Percentiles rank a stretch among this genome's conserved stretches.
Conservation (phyloP, 2,888 invertebrate species). For the Leptogaster cylindrica region DNA sequence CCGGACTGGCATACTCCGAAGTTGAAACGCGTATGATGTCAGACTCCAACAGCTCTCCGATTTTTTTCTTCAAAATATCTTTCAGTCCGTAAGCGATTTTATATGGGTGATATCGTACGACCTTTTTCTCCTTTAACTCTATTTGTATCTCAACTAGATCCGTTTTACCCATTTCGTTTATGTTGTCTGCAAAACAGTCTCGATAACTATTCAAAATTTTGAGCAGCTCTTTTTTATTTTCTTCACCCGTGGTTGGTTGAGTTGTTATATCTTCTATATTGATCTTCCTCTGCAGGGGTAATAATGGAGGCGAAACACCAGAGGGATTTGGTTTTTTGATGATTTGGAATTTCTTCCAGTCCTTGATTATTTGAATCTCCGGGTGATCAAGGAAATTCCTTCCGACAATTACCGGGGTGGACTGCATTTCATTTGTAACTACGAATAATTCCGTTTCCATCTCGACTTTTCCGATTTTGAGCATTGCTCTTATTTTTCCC, state of each 20-base stretch:
- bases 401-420: not conserved
- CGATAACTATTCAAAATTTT: not conserved
- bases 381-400: constrained; percentile 1
- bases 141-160: not conserved
- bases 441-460: not conserved
- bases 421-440: not conserved
- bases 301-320: not conserved
- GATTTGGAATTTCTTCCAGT: not conserved
- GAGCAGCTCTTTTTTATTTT: not conserved
- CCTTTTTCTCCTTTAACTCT: not conserved
- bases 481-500: not conserved
- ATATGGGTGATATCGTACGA: too few species aligned
- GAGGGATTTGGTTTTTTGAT: not conserved
- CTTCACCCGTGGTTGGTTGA: not conserved
- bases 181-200: too few species aligned
- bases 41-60: not conserved
- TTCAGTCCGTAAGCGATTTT: not conserved
- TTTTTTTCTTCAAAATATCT: not conserved
- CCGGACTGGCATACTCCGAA: constrained; percentile 3
- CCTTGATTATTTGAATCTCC: not conserved
- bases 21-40: too few species aligned
- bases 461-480: not conserved
- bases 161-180: too few species aligned
- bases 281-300: not conserved
- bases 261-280: not conserved